A percentile compares a stretch with the other conserved stretches of the same genome.
Evolutionary conservation across 1,140 invertebrate species (phyloP).

Genomic region (Platorchestia sp.): DNA sequence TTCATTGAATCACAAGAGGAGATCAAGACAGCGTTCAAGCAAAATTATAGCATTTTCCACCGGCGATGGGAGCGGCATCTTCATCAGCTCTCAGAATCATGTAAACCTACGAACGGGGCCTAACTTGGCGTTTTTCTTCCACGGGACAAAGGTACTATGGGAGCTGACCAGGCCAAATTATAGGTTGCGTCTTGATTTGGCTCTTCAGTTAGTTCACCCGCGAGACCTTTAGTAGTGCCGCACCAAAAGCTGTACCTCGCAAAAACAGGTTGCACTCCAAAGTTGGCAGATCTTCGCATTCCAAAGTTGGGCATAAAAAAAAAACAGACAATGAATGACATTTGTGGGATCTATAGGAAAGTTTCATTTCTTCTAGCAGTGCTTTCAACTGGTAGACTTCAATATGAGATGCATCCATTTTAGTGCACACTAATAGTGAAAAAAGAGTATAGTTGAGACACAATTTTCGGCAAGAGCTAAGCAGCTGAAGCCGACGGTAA

Average conservation of each 20-base stretch:
- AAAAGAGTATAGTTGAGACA: neutral
- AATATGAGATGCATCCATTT: neutral
- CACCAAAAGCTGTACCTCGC: neutral
- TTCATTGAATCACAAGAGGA: neutral
- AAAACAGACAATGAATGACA: neutral
- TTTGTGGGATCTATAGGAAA: neutral
- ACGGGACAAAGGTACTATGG: neutral
- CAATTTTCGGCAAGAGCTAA: neutral
- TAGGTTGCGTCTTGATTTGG: slow-evolving; percentile 35
- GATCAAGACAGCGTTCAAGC: neutral
- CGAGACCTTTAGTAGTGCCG: slow-evolving; percentile 6
- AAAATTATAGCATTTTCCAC: slow-evolving; percentile 13
- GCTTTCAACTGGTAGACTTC: neutral
- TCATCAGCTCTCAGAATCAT: slow-evolving; percentile 19
- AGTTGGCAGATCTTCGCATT: neutral
- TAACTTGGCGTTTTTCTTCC: neutral
- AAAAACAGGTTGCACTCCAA: neutral
- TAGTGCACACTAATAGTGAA: neutral
- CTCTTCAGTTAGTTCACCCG: neutral
- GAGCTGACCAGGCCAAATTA: slow-evolving; percentile 3
- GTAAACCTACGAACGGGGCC: neutral
- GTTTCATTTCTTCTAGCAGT: too few relatives aligned
- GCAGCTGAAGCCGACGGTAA: neutral
- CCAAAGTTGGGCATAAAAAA: neutral
- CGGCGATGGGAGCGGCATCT: neutral